Base-by-base conservation (phyloP, 2,888 invertebrate species). In the Caenorhabditis sp. region DNA sequence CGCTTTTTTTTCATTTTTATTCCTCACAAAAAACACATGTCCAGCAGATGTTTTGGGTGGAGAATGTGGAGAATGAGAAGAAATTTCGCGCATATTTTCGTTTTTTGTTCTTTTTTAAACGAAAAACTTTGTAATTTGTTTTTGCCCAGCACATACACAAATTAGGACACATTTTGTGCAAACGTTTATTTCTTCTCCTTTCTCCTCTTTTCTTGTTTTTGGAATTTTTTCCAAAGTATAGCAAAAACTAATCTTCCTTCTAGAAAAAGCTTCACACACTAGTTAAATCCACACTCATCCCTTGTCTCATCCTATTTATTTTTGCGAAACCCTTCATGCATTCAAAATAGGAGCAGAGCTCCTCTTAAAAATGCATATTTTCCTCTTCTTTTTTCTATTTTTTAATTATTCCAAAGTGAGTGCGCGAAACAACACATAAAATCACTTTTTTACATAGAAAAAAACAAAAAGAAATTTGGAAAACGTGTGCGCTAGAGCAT, bases 261-360 rank as follows among this genome's bases (percentile, higher is more conserved):
- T 31, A 31, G 31, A 19, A 17, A 31, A 21, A n/a, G 14, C 27
- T 36, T 37, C 54, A 27, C 63, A 19, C 54, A n/a, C 24, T 62
- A 31, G n/a, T n/a, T 37, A 10, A 6, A n/a, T 55, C 58, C 31
- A 50, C 31, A 61, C 43, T 49, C 55, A 54, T 31, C 49, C 50
- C 55, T 62, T 43, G 59, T 60, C 37, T 27, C 50, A 31, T 31
- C 17, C 62, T 70, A 58, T 71, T 60, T 64, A 63, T 67, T 67
- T 54, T 49, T 64, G 19, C 19, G 69, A 69, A 66, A 65, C 69
- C 69, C 59, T 62, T 70, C 69, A 70, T 70, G 69, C 69, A 70
- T 70, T 62, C 69, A 21, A 43, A 69, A 67, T 71, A 72, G 67
- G 67, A 61, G 72, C 58, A 51, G 57, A 19, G 24, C 49, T 43